These are phyloP conservation scores for Pogonophryne albipinna DNA, from an alignment of 2,797 vertebrate species.

Conservation along the genomic window DNA sequence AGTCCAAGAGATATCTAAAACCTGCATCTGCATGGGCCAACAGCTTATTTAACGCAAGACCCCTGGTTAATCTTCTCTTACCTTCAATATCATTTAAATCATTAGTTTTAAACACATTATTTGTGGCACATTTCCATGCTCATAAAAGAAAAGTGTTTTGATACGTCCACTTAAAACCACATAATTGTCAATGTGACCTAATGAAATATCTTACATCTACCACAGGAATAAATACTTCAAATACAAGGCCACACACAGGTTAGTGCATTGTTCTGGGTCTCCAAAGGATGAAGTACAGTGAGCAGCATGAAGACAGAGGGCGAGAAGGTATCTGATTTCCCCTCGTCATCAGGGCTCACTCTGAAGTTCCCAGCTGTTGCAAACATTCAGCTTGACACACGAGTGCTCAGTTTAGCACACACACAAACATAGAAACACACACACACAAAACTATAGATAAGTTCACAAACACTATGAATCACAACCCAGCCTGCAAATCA, in stretches of 20 bases:
- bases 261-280: conserved; percentile 4
- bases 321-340: conserved; percentile 74
- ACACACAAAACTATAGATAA: conserved; percentile 43
- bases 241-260: not conserved
- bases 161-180: not conserved
- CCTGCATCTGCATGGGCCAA: too few species aligned
- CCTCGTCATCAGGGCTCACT: conserved; percentile 63
- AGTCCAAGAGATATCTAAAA: too few species aligned
- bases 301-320: conserved; percentile 39
- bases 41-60: not conserved
- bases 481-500: conserved; percentile 27
- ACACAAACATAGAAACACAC: conserved; percentile 46
- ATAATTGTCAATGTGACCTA: not conserved
- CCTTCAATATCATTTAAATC: not conserved
- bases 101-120: not conserved
- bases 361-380: conserved; percentile 81
- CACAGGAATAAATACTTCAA: not conserved
- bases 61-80: not conserved
- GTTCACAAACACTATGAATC: conserved; percentile 37
- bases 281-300: conserved; percentile 4
- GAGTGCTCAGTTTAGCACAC: conserved; percentile 44
- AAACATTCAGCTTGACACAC: conserved; percentile 78
- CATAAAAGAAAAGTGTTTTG: not conserved
- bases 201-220: not conserved
- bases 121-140: not conserved